A percentile compares a stretch with the other conserved stretches of the same genome.
phyloP scores from a whole-genome alignment of 2,888 invertebrate species.

The Erebia epiphron region DNA sequence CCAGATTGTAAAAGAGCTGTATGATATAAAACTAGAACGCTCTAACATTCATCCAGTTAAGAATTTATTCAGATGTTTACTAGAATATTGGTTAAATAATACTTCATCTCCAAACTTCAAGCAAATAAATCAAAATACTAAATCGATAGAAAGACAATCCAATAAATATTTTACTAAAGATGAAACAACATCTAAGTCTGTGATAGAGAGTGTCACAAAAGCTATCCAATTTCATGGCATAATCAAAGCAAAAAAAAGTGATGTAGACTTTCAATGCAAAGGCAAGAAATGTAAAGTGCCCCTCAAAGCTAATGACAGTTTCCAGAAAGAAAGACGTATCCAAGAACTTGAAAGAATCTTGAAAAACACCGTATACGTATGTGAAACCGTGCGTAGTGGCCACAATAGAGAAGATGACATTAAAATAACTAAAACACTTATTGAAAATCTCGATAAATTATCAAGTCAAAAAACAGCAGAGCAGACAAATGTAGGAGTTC shows the following conservation, averaged over 20 bases:
- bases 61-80: constrained; percentile 59
- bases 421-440: constrained; percentile 60
- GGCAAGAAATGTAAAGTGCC: constrained; percentile 33
- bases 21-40: constrained; percentile 51
- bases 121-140: constrained; percentile 49
- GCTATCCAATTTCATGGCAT: constrained; percentile 57
- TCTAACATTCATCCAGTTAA: constrained; percentile 58
- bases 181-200: constrained; percentile 54
- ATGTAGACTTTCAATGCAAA: constrained; percentile 29
- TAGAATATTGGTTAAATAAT: constrained; percentile 68
- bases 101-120: constrained; percentile 49
- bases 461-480: constrained; percentile 41
- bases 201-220: constrained; percentile 49
- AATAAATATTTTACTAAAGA: constrained; percentile 59
- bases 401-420: constrained; percentile 61
- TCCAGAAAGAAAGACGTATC: constrained; percentile 61
- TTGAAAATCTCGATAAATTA: constrained; percentile 56
- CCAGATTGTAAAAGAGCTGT: constrained; percentile 61
- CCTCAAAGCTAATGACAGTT: constrained; percentile 49
- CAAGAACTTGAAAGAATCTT: constrained; percentile 67
- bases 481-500: constrained; percentile 37
- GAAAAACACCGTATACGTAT: constrained; percentile 68
- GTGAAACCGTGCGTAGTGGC: constrained; percentile 51
- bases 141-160: constrained; percentile 57
- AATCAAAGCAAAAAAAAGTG: constrained; percentile 30